Evolutionary conservation across 2,888 invertebrate species (phyloP), one percentile per base, ranked within the genome.

Genomic region (Papilio protenor): DNA sequence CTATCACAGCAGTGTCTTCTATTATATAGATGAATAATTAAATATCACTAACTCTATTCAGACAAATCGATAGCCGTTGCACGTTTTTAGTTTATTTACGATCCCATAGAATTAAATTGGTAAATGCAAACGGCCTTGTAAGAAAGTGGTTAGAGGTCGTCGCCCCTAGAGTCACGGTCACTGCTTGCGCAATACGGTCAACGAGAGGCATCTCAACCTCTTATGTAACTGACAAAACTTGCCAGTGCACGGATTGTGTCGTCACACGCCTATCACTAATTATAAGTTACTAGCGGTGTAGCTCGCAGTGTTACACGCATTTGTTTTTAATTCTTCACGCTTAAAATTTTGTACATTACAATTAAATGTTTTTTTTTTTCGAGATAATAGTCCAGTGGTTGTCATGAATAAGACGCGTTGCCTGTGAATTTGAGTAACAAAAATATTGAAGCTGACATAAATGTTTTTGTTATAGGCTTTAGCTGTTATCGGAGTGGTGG

Each of bases 391-490:
- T 33, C 33, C 5, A 33, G 33, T 33, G 33, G 33, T 33, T 5
- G 33, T 33, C 1, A 33, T 33, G 3, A 33, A 33, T 33, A 33
- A 33, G 33, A 33, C 33, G 33, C 33, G 33, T 33, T 33, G 33
- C 33, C 33, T 33, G 5, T 33, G 33, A 33, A 33, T 33, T 33
- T 5, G 33, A 33, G 33, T 4, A 5, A 33, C 33, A 33, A 40
- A 40, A 40, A 40, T 40, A 40, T 8, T 40, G 40, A 40, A 72
- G 49, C 55, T 57, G 16, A 40, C 21, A 45, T 0, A 14, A 1
- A 64, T 59, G 80, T 80, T 57, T 72, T 85, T 82, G 81, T 90
- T 91, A 14, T 90, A 94, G 94, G 85, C 91, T 83, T 80, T 92
- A 57, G 81, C 89, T 57, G 80, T 85, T 27, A 80, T 91, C 18